Percentiles rank a stretch among this genome's conserved stretches.
These are phyloP conservation scores for Montipora capitata DNA, from an alignment of 92 coral and sea anemone species.

Conservation along the genomic window DNA sequence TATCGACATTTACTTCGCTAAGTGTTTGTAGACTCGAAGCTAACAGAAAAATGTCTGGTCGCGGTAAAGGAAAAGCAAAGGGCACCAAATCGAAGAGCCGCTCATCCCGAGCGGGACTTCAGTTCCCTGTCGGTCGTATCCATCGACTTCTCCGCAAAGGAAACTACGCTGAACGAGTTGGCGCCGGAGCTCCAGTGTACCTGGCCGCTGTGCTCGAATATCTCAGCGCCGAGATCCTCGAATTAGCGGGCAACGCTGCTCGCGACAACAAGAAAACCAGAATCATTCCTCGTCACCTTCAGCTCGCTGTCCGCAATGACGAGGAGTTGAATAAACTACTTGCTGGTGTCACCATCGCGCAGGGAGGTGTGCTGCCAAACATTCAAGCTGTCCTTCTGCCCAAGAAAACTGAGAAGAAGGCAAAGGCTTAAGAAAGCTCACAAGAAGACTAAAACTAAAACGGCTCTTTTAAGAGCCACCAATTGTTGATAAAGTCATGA, in stretches of 20 bases:
- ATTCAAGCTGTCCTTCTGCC: conserved; percentile 91
- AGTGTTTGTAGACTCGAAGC: no score
- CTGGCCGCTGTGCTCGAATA: conserved; percentile 70
- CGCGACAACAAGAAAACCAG: conserved; percentile 94
- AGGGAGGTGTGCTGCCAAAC: conserved; percentile 93
- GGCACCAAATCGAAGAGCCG: conserved; percentile 90
- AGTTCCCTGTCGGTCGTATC: conserved; percentile 88
- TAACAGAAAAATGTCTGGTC: conserved; percentile 80
- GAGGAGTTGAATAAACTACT: conserved; percentile 96
- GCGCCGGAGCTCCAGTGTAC: conserved; percentile 92
- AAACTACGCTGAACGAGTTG: conserved; percentile 85
- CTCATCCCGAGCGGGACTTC: conserved; percentile 92
- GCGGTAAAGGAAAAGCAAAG: conserved; percentile 92
- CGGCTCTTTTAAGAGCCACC: conserved; percentile 32
- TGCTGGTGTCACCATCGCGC: conserved; percentile 92
- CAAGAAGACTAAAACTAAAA: background rate
- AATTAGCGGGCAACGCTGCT: conserved; percentile 89
- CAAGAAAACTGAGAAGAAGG: conserved; percentile 89
- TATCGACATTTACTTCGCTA: background rate
- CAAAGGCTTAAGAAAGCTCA: conserved; percentile 31
- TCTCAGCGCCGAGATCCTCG: conserved; percentile 71
- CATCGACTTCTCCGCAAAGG: conserved; percentile 79
- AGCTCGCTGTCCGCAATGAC: conserved; percentile 93
- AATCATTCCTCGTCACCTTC: conserved; percentile 91
- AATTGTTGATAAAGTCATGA: background rate